Conservation (phyloP, 2,113 vertebrate genomes). For the Thunnus thynnus region DNA sequence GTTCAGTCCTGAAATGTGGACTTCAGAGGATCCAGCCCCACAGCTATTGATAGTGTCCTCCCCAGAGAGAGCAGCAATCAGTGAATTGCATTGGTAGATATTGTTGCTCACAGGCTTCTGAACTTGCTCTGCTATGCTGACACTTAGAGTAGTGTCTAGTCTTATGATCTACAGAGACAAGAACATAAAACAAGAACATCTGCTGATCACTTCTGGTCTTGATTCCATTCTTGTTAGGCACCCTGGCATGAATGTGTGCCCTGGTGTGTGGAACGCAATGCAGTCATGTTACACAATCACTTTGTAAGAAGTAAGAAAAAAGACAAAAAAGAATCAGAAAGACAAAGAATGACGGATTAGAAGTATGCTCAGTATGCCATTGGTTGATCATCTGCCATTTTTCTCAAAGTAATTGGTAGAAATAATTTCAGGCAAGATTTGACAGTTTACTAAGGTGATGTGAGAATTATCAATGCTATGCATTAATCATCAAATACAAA, state of each 20-base stretch:
- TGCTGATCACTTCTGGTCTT: slow-evolving; percentile 11
- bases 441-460: not conserved
- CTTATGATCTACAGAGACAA: slow-evolving; percentile 28
- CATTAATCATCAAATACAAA: not conserved
- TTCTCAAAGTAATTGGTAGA: not conserved
- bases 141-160: slow-evolving; percentile 10
- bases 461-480: not conserved
- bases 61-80: not conserved
- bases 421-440: not conserved
- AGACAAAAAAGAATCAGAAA: not conserved
- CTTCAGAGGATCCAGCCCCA: slow-evolving; percentile 22
- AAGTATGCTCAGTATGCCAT: no score
- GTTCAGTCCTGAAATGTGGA: slow-evolving; percentile 28
- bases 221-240: slow-evolving; percentile 8
- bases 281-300: not conserved
- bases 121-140: slow-evolving; percentile 2
- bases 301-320: not conserved
- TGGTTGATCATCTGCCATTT: not conserved
- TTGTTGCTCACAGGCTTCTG: slow-evolving; percentile 12
- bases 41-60: slow-evolving; percentile 21
- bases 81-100: not conserved
- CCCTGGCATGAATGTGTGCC: not conserved
- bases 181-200: slow-evolving; percentile 34
- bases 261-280: not conserved
- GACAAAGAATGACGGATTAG: not conserved